Evolutionary conservation across 2,888 invertebrate species (phyloP), one percentile per base, ranked within the genome.

Genomic region (Thera britannica): DNA sequence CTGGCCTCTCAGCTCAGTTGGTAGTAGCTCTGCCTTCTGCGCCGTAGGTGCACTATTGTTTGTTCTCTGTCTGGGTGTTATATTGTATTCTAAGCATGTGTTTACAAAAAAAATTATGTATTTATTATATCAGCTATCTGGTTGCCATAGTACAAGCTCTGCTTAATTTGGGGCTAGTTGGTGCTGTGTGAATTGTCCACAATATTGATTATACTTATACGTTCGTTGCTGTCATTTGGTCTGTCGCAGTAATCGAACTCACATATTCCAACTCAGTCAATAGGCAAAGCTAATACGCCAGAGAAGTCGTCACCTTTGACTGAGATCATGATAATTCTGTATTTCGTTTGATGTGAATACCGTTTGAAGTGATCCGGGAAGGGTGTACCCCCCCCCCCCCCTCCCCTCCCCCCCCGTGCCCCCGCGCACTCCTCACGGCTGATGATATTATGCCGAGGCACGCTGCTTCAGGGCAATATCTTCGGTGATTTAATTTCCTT

Each of bases 401-500:
- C 73, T 71, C 72, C 70, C 72, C 8, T 2, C 35, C 46, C 5
- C 58, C 8, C 36, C 8, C 49, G 12, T 72, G 64, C 72, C 74
- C 65, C 66, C 73, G 71, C 67, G 52, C 72, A n/a, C 34, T 46
- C 49, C 41, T n/a, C 49, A 7, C 36, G 12, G 5, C 12, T 44
- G 57, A 49, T 68, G 68, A 62, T 62, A 76, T 81, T 79, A 79
- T 79, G 83, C 80, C 72, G 70, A 67, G 72, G 77, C 81, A 79
- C 80, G 82, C 77, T 72, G 68, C 79, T 78, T 74, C 78, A 71
- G 73, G 72, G 75, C 79, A 78, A 82, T 81, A 79, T 83, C 74
- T 81, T 80, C 72, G 78, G 75, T 79, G 79, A 84, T 83, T 84
- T 82, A 79, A 84, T 84, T 84, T 83, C 81, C 82, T 77, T 68